A percentile compares a stretch with the other conserved stretches of the same genome.
phyloP scores from a whole-genome alignment of 2,113 vertebrate genomes.

The Callocephalon fimbriatum region DNA sequence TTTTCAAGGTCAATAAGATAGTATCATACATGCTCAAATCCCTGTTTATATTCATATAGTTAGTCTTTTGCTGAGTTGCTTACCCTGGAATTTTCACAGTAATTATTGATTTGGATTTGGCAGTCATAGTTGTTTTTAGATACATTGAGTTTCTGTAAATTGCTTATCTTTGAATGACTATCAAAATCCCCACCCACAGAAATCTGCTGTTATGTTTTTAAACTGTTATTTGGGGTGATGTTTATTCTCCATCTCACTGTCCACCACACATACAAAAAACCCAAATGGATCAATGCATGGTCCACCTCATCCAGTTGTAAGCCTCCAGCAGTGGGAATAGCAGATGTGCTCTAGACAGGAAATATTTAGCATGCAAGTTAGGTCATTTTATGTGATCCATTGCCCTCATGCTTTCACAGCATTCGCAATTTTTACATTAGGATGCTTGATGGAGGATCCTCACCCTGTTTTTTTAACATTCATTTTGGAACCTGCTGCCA shows the following conservation, averaged over 20 bases:
- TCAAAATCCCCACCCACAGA: background rate
- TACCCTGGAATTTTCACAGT: background rate
- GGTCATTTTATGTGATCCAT: background rate
- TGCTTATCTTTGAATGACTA: background rate
- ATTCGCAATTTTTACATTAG: background rate
- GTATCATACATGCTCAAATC: background rate
- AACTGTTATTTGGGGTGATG: background rate
- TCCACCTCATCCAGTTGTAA: background rate
- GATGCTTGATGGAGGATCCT: background rate
- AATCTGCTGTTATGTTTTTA: background rate
- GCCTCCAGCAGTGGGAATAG: background rate
- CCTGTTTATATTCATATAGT: background rate
- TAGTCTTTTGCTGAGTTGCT: background rate
- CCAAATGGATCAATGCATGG: background rate
- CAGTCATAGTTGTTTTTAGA: background rate
- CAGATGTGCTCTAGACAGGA: background rate
- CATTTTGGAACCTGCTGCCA: background rate
- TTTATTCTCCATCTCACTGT: background rate
- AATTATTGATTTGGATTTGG: background rate
- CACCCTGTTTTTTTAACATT: background rate
- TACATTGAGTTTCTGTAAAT: background rate
- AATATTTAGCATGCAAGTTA: rapidly evolving
- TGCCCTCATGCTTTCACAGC: background rate
- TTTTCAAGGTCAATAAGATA: background rate
- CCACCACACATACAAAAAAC: background rate